Evolutionary conservation across 2,888 invertebrate species (phyloP).

Genomic region (Parascotia fuliginaria): DNA sequence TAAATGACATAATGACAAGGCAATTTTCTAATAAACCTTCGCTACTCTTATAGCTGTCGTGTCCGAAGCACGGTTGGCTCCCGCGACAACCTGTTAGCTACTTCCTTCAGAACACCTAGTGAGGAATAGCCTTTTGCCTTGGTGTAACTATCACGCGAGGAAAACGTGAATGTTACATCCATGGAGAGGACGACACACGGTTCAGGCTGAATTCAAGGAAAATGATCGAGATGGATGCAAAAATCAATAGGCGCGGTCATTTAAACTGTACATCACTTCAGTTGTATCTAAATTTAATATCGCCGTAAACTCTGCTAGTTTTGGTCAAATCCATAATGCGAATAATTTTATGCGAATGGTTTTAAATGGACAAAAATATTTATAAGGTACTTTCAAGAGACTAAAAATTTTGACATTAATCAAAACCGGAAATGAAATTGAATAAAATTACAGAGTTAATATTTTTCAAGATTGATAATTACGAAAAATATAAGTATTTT

Average conservation of each 20-base stretch:
- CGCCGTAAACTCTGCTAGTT: too few relatives aligned
- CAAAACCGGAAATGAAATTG: too few relatives aligned
- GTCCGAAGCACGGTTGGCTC: slow-evolving; percentile 72
- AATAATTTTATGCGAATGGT: too few relatives aligned
- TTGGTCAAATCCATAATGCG: too few relatives aligned
- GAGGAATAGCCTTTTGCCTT: slow-evolving; percentile 38
- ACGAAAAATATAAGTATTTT: too few relatives aligned
- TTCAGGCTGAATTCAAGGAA: neutral
- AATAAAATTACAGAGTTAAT: too few relatives aligned
- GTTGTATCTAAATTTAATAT: neutral
- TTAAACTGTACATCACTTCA: neutral
- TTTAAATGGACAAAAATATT: too few relatives aligned
- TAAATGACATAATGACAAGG: slow-evolving; percentile 85
- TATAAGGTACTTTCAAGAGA: too few relatives aligned
- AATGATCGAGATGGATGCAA: neutral
- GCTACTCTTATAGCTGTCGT: slow-evolving; percentile 75
- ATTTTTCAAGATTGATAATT: too few relatives aligned
- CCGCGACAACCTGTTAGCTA: slow-evolving; percentile 78
- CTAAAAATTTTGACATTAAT: too few relatives aligned
- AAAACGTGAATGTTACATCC: neutral
- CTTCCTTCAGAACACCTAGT: slow-evolving; percentile 79
- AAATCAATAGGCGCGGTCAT: neutral
- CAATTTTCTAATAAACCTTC: slow-evolving; percentile 87
- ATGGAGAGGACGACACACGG: slow-evolving; percentile 24
- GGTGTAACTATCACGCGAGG: slow-evolving; percentile 27